A percentile compares a stretch with the other conserved stretches of the same genome.
Evolutionary conservation across 2,113 vertebrate species (phyloP).

Genomic region (Acrocephalus arundinaceus): DNA sequence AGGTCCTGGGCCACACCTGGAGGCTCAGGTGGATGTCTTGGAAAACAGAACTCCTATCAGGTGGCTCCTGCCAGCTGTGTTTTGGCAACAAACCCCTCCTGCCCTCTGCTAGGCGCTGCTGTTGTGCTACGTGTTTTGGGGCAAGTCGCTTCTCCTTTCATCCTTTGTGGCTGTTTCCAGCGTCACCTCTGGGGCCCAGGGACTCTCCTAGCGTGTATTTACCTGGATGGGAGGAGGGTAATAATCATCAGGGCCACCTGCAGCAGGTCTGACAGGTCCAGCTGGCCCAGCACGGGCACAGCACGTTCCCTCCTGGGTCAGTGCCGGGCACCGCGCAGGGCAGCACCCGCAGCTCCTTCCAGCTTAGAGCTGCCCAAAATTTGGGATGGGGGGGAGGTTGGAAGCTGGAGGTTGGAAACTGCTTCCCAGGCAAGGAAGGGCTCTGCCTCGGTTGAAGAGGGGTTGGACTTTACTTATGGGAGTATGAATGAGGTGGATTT

Average conservation of each 20-base stretch:
- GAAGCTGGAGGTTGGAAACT: background rate
- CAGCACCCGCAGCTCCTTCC: background rate
- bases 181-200: background rate
- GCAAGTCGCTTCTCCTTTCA: background rate
- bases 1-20: background rate
- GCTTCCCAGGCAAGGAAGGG: background rate
- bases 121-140: background rate
- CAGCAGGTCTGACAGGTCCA: slow-evolving; percentile 52
- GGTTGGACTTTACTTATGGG: background rate
- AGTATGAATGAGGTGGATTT: background rate
- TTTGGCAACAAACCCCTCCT: background rate
- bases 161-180: background rate
- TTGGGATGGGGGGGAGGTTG: background rate
- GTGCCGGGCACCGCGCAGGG: fast-evolving
- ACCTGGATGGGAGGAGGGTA: background rate
- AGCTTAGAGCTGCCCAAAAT: background rate
- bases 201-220: background rate
- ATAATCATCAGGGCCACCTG: background rate
- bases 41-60: background rate
- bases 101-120: background rate
- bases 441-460: background rate
- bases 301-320: background rate
- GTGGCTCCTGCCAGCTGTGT: background rate
- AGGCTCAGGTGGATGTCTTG: background rate
- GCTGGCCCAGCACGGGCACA: background rate